Base-by-base conservation (phyloP, 2,797 vertebrate species). In the Aulostomus chinensis region DNA sequence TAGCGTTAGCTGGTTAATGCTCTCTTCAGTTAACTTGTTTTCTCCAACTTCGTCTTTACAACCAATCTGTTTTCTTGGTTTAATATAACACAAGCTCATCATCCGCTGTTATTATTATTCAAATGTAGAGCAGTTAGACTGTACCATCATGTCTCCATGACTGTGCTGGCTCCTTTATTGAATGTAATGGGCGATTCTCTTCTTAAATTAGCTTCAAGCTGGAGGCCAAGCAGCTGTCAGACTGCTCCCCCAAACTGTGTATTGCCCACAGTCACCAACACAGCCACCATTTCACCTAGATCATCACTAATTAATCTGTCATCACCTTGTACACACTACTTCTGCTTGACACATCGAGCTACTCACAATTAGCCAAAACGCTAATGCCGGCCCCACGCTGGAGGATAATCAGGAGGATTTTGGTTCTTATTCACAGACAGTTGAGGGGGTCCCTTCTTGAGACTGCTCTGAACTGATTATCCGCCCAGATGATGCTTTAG, bases 261-360 rank as follows among this genome's bases (percentile, higher is more conserved):
- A 54, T 55, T 49, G 52, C 73, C 78, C 48, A 75, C 69, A 67
- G 74, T 81, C 66, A 77, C 67, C 67, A 59, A 65, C 77, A 64
- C 70, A 67, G 78, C 77, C 66, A 80, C 70, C 73, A 53, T 76
- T 80, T 84, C 81, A 81, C 76, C 73, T 84, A 66, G 76, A 80
- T 87, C 71, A 76, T 77, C 22, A 54, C 80, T 84, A 88, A 89
- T 89, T 88, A 88, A 73, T 61, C 65, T 69, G 60, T 73, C 73
- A 71, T 77, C 84, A 87, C 67, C 87, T 73, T 78, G 78, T 42
- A 52, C 62, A 58, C 69, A 58, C 66, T 30, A 37, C 57, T 74
- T n/a, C n/a, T n/a, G n/a, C n/a, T n/a, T n/a, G n/a, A 77, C 52
- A 62, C 67, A 68, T 63, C 54, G 48, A 52, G 37, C 38, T 13